phyloP scores from a whole-genome alignment of 1,140 invertebrate species.

The Drosophila bifasciata region DNA sequence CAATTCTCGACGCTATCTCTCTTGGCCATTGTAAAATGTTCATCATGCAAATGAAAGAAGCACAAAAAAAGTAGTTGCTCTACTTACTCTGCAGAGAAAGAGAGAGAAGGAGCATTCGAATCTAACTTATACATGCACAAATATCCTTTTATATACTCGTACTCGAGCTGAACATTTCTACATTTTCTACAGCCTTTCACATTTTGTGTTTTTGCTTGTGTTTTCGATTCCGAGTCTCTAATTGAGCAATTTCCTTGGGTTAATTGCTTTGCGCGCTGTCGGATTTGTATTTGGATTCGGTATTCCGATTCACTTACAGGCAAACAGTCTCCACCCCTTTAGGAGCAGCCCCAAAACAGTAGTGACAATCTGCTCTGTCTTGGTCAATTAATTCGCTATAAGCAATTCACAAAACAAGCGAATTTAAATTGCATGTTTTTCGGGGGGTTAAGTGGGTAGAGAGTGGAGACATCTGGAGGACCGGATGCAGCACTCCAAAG shows the following conservation, averaged over 20 bases:
- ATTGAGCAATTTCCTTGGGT: conserved; percentile 72
- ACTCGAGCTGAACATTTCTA: not conserved
- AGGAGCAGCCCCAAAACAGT: conserved; percentile 3
- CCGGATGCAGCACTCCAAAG: conserved; percentile 53
- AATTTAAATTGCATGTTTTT: conserved; percentile 59
- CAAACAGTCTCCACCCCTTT: conserved; percentile 5
- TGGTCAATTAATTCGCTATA: conserved; percentile 50
- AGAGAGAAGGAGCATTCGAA: not conserved
- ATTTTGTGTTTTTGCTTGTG: conserved; percentile 24
- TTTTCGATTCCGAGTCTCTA: conserved; percentile 66
- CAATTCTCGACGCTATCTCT: conserved; percentile 48
- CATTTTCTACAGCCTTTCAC: too few species aligned
- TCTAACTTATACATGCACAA: not conserved
- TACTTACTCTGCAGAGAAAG: conserved; percentile 27
- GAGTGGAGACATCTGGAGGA: conserved; percentile 14
- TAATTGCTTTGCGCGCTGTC: conserved; percentile 64
- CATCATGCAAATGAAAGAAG: conserved; percentile 35
- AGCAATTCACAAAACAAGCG: conserved; percentile 55
- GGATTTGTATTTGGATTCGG: conserved; percentile 28
- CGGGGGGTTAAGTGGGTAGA: conserved; percentile 38
- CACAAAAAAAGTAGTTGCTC: conserved; percentile 24
- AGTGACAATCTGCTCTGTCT: conserved; percentile 20
- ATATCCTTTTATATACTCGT: not conserved
- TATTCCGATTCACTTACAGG: conserved; percentile 15
- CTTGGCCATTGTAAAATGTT: conserved; percentile 26